phyloP scores from a whole-genome alignment of 2,797 vertebrate species.

The Notamacropus eugenii region DNA sequence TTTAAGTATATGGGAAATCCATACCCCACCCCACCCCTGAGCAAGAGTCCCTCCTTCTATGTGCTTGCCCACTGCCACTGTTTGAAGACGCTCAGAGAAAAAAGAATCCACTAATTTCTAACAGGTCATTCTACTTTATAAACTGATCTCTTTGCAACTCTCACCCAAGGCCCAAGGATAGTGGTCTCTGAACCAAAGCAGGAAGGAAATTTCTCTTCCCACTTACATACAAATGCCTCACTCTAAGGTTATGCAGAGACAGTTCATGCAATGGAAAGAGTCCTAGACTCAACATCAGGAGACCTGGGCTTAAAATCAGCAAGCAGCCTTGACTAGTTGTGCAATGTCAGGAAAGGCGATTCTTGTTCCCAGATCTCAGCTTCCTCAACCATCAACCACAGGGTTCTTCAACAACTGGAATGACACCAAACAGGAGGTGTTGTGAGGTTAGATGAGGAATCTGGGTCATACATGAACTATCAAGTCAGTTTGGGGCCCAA shows the following conservation, averaged over 20 bases:
- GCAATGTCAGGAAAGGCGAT: background rate
- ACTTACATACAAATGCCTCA: background rate
- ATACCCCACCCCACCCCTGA: background rate
- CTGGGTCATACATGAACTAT: background rate
- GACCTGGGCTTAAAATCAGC: background rate
- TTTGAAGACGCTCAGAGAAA: background rate
- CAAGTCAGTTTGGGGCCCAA: background rate
- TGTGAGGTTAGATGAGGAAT: background rate
- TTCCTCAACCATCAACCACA: background rate
- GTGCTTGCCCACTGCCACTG: background rate
- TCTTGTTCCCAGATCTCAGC: background rate
- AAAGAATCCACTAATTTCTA: background rate
- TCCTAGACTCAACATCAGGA: constrained; percentile 7
- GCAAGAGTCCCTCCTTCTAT: background rate
- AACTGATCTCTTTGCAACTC: background rate
- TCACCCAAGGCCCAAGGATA: background rate
- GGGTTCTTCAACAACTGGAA: background rate
- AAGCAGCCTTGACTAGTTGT: background rate
- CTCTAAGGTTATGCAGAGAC: background rate
- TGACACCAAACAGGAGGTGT: background rate
- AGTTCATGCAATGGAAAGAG: background rate
- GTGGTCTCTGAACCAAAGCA: background rate
- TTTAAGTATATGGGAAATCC: background rate
- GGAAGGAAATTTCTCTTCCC: background rate
- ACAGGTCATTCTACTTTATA: background rate